A percentile compares a stretch with the other conserved stretches of the same genome.
phyloP scores from a whole-genome alignment of 2,888 invertebrate species.

The Machimus rusticus region DNA sequence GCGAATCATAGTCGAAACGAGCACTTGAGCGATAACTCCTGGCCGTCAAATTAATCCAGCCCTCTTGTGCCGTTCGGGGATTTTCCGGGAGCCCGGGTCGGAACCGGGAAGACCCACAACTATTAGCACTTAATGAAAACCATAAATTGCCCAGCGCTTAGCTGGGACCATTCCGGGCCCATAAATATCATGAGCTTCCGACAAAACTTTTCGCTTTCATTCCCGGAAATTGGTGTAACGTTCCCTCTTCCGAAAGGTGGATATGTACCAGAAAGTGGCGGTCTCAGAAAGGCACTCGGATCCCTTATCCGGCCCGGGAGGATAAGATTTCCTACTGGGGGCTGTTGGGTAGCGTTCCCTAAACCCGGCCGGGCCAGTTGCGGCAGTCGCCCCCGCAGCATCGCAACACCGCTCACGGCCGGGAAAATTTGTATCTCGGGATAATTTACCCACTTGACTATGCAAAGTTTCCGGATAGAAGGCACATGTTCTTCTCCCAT shows the following conservation, averaged over 20 bases:
- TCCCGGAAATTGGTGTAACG: slow-evolving; percentile 40
- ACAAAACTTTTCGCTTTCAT: slow-evolving; percentile 37
- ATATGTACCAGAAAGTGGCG: background rate
- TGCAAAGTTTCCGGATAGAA: slow-evolving; percentile 35
- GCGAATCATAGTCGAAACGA: background rate
- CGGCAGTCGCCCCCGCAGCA: background rate
- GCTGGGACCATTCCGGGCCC: slow-evolving; percentile 2
- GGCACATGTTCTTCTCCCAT: slow-evolving; percentile 39
- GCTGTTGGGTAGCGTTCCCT: background rate
- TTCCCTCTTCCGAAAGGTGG: slow-evolving; percentile 32
- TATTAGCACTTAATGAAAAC: slow-evolving; percentile 41
- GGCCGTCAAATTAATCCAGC: slow-evolving; percentile 31
- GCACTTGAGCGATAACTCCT: slow-evolving; percentile 15
- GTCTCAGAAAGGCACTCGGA: slow-evolving; percentile 13
- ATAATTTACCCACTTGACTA: slow-evolving; percentile 36
- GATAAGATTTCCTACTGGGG: slow-evolving; percentile 20
- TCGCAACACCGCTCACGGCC: background rate
- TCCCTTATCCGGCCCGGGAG: slow-evolving; percentile 28
- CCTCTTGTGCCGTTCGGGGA: background rate
- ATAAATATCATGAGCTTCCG: slow-evolving; percentile 40
- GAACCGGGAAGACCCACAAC: slow-evolving; percentile 9
- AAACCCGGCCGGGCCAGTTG: background rate
- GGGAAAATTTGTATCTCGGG: slow-evolving; percentile 38
- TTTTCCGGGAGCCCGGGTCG: background rate
- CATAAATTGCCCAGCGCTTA: slow-evolving; percentile 36